Evolutionary conservation across 2,888 invertebrate genomes (phyloP).

Genomic region (Octonoba sinensis): DNA sequence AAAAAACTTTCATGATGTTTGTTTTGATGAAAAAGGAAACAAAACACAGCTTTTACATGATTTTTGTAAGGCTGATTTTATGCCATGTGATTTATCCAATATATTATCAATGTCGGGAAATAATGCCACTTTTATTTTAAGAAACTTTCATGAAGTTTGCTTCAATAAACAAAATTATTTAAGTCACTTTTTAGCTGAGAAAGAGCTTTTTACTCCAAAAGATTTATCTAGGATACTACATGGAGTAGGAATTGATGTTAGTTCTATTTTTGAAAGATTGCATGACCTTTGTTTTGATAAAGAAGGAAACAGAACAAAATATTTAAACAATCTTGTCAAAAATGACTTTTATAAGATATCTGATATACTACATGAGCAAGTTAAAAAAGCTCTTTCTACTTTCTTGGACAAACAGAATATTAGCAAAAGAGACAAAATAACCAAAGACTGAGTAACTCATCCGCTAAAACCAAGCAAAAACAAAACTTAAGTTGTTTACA

Average conservation of each 20-base stretch:
- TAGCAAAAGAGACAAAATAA: conserved; percentile 20
- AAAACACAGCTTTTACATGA: conserved; percentile 26
- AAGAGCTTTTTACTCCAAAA: conserved; percentile 22
- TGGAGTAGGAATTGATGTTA: conserved; percentile 30
- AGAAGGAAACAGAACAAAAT: conserved; percentile 33
- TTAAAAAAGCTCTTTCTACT: conserved; percentile 23
- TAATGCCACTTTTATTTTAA: conserved; percentile 44
- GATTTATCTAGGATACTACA: conserved; percentile 31
- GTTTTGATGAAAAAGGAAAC: conserved; percentile 27
- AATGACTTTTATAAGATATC: neutral
- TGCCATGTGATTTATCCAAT: conserved; percentile 25
- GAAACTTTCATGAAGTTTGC: conserved; percentile 33
- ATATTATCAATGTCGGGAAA: conserved; percentile 45
- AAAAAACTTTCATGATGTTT: conserved; percentile 30
- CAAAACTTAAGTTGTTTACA: conserved; percentile 7
- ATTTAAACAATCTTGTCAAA: conserved; percentile 31
- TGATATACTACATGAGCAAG: conserved; percentile 18
- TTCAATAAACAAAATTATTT: conserved; percentile 40
- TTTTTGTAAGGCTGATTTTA: conserved; percentile 27
- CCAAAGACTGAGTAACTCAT: conserved; percentile 17
- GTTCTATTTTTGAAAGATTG: conserved; percentile 31
- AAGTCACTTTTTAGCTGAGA: conserved; percentile 24
- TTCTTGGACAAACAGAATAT: conserved; percentile 20
- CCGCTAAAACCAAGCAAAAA: neutral
- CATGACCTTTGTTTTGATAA: conserved; percentile 49